Conservation (phyloP, 2,888 invertebrate species). For the Melipona beecheii region DNA sequence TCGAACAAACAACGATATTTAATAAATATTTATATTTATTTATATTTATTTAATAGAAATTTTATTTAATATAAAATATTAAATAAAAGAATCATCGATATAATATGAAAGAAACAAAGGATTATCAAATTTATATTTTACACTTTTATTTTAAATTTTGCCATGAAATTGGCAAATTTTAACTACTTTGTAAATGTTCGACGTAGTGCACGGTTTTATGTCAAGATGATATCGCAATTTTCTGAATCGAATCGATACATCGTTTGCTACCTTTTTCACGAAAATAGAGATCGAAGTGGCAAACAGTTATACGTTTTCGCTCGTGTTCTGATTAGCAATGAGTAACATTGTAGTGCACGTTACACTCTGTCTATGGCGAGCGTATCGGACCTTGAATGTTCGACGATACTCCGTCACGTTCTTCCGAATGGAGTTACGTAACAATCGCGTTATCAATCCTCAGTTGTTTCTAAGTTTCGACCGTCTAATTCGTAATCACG, state of each 20-base stretch:
- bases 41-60: neutral
- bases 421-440: constrained; percentile 47
- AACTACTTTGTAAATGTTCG: neutral
- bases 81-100: too few species aligned
- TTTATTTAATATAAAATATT: too few species aligned
- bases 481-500: constrained; percentile 17
- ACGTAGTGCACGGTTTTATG: constrained; percentile 11
- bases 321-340: constrained; percentile 41
- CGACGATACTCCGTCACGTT: constrained; percentile 51
- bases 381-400: constrained; percentile 56
- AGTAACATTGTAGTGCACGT: constrained; percentile 61
- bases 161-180: neutral
- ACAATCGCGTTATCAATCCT: constrained; percentile 60
- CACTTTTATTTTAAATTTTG: too few species aligned
- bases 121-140: neutral
- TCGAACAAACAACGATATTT: neutral
- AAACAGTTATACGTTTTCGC: constrained; percentile 38
- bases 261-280: constrained; percentile 32
- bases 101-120: neutral
- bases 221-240: constrained; percentile 16
- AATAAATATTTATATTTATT: neutral
- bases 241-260: neutral
- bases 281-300: constrained; percentile 7
- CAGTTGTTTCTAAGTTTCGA: constrained; percentile 24
- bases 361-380: constrained; percentile 27